These are phyloP conservation scores for Parthenolecanium corni DNA, from an alignment of 2,888 invertebrate genomes.

Conservation along the genomic window DNA sequence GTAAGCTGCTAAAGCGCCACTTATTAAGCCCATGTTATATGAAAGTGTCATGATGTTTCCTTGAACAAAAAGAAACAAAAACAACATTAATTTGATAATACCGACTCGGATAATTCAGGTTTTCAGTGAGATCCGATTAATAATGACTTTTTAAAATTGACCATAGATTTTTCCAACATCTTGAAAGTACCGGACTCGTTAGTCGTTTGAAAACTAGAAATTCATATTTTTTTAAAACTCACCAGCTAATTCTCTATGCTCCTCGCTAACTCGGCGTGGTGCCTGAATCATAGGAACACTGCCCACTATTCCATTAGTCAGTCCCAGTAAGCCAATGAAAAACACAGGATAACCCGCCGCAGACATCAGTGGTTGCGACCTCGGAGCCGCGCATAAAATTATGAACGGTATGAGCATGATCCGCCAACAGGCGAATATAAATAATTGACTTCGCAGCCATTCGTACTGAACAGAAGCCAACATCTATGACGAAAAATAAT, in stretches of 20 bases:
- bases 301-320: conserved; percentile 78
- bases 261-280: conserved; percentile 71
- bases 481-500: conserved; percentile 42
- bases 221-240: too few species aligned
- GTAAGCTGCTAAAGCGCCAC: conserved; percentile 74
- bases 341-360: conserved; percentile 54
- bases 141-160: too few species aligned
- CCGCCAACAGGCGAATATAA: conserved; percentile 61
- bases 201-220: too few species aligned
- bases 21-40: conserved; percentile 74
- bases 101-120: too few species aligned
- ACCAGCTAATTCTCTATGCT: conserved; percentile 79
- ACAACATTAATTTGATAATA: background rate
- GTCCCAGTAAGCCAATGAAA: conserved; percentile 55
- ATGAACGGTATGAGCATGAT: conserved; percentile 67
- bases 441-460: conserved; percentile 67
- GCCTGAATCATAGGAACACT: conserved; percentile 89
- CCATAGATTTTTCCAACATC: too few species aligned
- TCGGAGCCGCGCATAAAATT: conserved; percentile 68
- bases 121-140: too few species aligned
- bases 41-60: conserved; percentile 89
- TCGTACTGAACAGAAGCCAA: conserved; percentile 68
- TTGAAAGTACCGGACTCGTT: too few species aligned
- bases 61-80: conserved; percentile 39
- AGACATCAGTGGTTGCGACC: conserved; percentile 57